phyloP scores from a whole-genome alignment of 2,888 invertebrate genomes.

The Lycocerus yunnanus region DNA sequence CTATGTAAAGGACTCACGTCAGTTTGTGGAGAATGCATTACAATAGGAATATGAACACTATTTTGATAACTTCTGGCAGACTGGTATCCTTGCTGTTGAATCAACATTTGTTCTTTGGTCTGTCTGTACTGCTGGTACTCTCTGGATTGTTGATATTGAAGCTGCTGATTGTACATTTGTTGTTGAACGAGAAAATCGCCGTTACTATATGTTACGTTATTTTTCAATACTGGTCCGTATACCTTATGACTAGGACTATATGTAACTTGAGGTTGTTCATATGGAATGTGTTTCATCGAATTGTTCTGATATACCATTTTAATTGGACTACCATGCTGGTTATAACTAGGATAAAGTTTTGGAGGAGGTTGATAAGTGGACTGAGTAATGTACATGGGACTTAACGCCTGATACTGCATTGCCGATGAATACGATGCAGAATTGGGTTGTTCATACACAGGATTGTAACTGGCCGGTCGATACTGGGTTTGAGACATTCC shows the following conservation, averaged over 20 bases:
- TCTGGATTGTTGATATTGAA: constrained; percentile 44
- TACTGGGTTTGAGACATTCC: constrained; percentile 47
- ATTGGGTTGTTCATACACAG: constrained; percentile 30
- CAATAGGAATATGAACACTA: constrained; percentile 50
- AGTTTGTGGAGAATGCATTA: constrained; percentile 45
- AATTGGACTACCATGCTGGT: constrained; percentile 45
- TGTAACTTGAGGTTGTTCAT: constrained; percentile 31
- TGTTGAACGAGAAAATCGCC: constrained; percentile 49
- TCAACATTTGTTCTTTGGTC: constrained; percentile 47
- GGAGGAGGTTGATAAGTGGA: constrained; percentile 41
- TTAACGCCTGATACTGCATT: constrained; percentile 51
- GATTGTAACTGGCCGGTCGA: constrained; percentile 37
- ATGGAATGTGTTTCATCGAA: constrained; percentile 48
- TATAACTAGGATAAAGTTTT: constrained; percentile 43
- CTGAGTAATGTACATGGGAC: constrained; percentile 46
- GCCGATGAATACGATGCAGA: constrained; percentile 43
- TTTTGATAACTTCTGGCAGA: constrained; percentile 45
- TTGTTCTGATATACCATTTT: constrained; percentile 40
- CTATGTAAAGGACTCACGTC: constrained; percentile 43
- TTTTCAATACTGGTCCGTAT: constrained; percentile 39
- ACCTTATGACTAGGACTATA: constrained; percentile 43
- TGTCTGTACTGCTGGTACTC: constrained; percentile 51
- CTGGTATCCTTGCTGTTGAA: constrained; percentile 45
- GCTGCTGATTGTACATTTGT: constrained; percentile 47
- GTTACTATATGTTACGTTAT: constrained; percentile 42